phyloP scores from a whole-genome alignment of 2,113 vertebrate species.

The Dolichallabes microphthalmus region DNA sequence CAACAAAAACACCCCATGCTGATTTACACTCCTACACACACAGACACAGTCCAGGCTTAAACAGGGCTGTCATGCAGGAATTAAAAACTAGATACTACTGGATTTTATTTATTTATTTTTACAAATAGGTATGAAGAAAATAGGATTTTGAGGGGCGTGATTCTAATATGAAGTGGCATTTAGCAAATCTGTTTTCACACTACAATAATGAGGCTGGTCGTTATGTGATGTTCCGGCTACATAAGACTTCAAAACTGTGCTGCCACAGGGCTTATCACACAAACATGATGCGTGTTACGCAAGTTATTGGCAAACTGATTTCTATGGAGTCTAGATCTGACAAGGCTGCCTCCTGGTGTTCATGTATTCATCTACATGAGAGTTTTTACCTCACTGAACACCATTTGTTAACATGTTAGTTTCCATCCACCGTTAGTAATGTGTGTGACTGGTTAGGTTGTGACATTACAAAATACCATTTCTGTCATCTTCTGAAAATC shows the following conservation, averaged over 20 bases:
- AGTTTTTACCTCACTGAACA: neutral
- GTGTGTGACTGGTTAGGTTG: neutral
- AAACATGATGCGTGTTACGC: conserved; percentile 40
- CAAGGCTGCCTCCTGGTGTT: conserved; percentile 53
- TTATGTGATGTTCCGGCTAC: conserved; percentile 12
- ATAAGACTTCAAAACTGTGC: conserved; percentile 6
- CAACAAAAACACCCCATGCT: conserved; percentile 45
- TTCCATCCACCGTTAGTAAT: neutral
- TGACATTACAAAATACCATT: neutral
- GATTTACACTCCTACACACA: conserved; percentile 62
- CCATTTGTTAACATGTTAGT: neutral
- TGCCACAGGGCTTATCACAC: conserved; percentile 36
- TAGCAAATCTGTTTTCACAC: conserved; percentile 7
- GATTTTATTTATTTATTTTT: neutral
- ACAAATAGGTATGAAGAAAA: neutral
- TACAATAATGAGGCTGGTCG: neutral
- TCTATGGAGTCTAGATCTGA: conserved; percentile 3
- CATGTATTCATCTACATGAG: conserved; percentile 46
- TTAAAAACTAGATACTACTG: neutral
- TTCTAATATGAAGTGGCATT: neutral
- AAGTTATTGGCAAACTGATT: conserved; percentile 37
- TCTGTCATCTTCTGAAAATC: neutral
- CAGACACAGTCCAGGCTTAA: conserved; percentile 55
- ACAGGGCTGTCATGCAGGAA: conserved; percentile 39
- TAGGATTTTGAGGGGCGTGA: neutral